Percentiles rank a stretch among this genome's conserved stretches.
phyloP scores from a whole-genome alignment of 2,113 vertebrate genomes.

The Galbula dea region DNA sequence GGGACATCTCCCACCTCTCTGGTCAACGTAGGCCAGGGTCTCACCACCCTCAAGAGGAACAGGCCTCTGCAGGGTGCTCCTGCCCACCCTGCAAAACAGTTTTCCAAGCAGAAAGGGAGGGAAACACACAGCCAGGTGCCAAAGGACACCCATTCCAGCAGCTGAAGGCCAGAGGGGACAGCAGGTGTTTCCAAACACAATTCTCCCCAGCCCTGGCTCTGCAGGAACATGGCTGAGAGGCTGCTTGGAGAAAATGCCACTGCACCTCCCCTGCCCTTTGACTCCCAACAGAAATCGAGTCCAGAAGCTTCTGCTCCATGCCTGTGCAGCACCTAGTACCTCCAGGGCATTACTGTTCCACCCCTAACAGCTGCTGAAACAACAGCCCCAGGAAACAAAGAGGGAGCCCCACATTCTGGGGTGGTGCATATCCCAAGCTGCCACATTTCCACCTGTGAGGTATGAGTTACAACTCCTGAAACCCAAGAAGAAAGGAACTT shows the following conservation, averaged over 20 bases:
- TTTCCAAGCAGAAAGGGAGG: not conserved
- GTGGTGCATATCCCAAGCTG: fast-evolving
- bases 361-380: not conserved
- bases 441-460: fast-evolving
- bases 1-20: not conserved
- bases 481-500: not conserved
- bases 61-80: not conserved
- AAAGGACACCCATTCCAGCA: not conserved
- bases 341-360: fast-evolving
- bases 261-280: fast-evolving
- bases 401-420: fast-evolving
- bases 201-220: not conserved
- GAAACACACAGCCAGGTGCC: not conserved
- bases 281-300: too few relatives aligned
- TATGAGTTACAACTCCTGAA: not conserved
- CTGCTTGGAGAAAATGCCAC: not conserved
- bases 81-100: fast-evolving
- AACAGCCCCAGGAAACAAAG: too few relatives aligned
- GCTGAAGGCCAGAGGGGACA: slow-evolving; percentile 1
- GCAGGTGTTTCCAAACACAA: not conserved
- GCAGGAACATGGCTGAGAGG: fast-evolving
- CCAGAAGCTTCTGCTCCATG: not conserved
- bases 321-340: fast-evolving
- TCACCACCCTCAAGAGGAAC: not conserved
- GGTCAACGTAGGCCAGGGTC: not conserved